These are phyloP conservation scores for Ecdyonurus torrentis DNA, from an alignment of 2,888 invertebrate genomes.

Conservation along the genomic window DNA sequence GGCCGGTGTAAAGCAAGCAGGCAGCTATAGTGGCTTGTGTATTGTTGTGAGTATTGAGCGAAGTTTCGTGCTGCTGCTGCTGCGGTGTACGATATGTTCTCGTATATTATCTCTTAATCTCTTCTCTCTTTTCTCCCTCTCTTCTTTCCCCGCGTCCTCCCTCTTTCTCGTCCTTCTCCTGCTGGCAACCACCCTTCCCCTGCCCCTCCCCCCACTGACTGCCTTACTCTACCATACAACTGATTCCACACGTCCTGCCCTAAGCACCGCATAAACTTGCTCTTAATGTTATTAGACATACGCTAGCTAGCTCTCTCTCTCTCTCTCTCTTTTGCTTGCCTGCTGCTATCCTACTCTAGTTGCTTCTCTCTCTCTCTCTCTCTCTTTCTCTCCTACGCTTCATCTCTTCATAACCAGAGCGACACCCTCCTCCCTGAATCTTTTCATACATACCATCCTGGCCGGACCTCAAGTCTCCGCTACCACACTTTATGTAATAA, in stretches of 20 bases:
- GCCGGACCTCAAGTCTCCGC: too few relatives aligned
- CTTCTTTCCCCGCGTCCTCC: not conserved
- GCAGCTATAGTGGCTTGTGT: not conserved
- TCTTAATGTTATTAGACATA: constrained; percentile 4
- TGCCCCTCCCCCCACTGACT: not conserved
- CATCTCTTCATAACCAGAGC: not conserved
- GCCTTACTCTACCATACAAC: not conserved
- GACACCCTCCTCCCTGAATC: not conserved
- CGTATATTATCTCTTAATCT: constrained; percentile 3
- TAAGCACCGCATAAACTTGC: constrained; percentile 2
- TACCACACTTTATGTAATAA: too few relatives aligned
- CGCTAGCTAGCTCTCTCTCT: not conserved
- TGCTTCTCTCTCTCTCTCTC: not conserved
- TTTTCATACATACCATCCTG: not conserved
- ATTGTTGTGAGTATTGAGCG: not conserved
- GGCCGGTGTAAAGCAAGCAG: too few relatives aligned
- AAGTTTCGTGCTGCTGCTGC: not conserved
- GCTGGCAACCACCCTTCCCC: not conserved
- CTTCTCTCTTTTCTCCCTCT: constrained; percentile 2
- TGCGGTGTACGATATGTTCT: not conserved
- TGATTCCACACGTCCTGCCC: constrained; percentile 1
- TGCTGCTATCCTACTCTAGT: too few relatives aligned
- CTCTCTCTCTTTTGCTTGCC: not conserved
- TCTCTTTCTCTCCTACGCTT: not conserved
- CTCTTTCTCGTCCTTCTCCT: not conserved